Evolutionary conservation across 2,888 invertebrate species (phyloP).

Genomic region (Petrolisthes manimaculis): DNA sequence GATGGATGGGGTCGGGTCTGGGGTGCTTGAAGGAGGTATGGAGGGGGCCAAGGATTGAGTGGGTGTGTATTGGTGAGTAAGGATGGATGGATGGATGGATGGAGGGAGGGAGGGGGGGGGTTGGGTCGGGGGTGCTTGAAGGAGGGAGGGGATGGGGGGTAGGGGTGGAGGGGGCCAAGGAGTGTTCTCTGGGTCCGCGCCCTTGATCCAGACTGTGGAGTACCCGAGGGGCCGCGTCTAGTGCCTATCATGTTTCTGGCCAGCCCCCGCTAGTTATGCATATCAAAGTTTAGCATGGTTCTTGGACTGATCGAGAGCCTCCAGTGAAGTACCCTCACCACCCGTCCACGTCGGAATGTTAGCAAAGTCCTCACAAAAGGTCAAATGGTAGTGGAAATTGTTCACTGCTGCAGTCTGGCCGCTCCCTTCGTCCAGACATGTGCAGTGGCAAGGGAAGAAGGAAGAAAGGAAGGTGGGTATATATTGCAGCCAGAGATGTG

Average conservation of each 20-base stretch:
- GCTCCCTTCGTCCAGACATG: background rate
- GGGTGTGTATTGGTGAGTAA: too few species aligned
- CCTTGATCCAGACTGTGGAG: slow-evolving; percentile 24
- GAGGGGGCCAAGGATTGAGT: too few species aligned
- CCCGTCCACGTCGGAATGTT: slow-evolving; percentile 23
- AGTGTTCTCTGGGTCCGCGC: slow-evolving; percentile 27
- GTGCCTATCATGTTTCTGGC: slow-evolving; percentile 40
- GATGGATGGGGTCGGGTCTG: too few species aligned
- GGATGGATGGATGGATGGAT: too few species aligned
- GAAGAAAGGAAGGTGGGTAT: too few species aligned
- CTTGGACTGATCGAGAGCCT: slow-evolving; percentile 18
- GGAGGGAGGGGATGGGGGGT: background rate
- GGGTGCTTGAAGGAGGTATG: too few species aligned
- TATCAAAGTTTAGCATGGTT: slow-evolving; percentile 37
- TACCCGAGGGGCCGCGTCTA: slow-evolving; percentile 21
- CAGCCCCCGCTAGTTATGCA: slow-evolving; percentile 30
- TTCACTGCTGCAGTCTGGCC: background rate
- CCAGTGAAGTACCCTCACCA: slow-evolving; percentile 14
- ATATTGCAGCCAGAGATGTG: too few species aligned
- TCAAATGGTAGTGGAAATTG: slow-evolving; percentile 27
- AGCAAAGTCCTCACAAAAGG: slow-evolving; percentile 16
- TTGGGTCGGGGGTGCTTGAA: background rate
- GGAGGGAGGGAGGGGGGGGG: background rate
- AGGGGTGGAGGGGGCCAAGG: background rate
- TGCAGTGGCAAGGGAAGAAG: background rate